Evolutionary conservation across 1,140 invertebrate genomes (phyloP), one percentile per base, ranked within the genome.

Genomic region (Mesaphorura yosii): DNA sequence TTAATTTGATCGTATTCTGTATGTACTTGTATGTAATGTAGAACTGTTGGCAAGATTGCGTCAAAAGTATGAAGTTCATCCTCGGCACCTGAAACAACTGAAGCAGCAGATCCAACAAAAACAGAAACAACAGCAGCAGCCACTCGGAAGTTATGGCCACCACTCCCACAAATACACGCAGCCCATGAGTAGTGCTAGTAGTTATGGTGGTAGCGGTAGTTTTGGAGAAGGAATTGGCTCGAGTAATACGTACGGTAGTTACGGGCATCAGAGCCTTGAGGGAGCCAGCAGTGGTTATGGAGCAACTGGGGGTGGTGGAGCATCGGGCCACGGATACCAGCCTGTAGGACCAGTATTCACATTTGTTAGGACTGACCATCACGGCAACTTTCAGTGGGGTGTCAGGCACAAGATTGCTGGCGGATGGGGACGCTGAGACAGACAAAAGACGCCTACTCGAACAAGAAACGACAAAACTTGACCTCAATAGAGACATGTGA

Each of bases 91-190:
- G n/a, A n/a, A n/a, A n/a, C n/a, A n/a, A n/a, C n/a, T n/a, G n/a
- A n/a, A n/a, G n/a, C n/a, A n/a, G n/a, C n/a, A n/a, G n/a, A n/a
- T n/a, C n/a, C n/a, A n/a, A n/a, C n/a, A n/a, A n/a, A n/a, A n/a
- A n/a, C n/a, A n/a, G n/a, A n/a, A n/a, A n/a, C n/a, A 38, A 75
- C 76, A 46, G 76, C 76, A 48, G 75, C 70, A 47, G 76, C 68
- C 40, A 19, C 23, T 42, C 10, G 40, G 7, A 42, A 22, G n/a
- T 19, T 42, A 19, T 42, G 40, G 40, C 7, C 40, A 42, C 23
- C 7, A 42, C 17, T 22, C 17, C 17, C 40, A 42, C n/a, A 17
- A n/a, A 10, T 42, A 42, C 19, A n/a, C 17, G 23, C 40, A 42
- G 23, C 40, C 40, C 6, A 7, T 6, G 6, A 19, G 7, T 42